Evolutionary conservation across 1,140 invertebrate genomes (phyloP), one percentile per base, ranked within the genome.

Genomic region (Vanessa atalanta): DNA sequence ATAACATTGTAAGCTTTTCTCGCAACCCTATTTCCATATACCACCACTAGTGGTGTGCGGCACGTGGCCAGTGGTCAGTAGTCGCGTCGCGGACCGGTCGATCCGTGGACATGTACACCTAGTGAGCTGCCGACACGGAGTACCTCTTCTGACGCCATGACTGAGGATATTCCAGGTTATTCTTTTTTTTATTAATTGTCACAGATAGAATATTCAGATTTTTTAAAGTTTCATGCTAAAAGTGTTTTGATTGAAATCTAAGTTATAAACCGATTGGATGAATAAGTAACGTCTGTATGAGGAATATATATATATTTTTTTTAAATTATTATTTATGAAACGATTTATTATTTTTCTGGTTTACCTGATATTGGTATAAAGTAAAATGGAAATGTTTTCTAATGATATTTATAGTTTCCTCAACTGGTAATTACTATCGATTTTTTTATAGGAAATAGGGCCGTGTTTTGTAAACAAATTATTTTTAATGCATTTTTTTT

Each of bases 131-230:
- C 70, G 65, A 76, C 37, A 57, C 53, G 50, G 50, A 53, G 51
- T 23, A 57, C 20, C 20, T 9, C 53, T 74, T 20, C 69, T 53
- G 63, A 69, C 82, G 75, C 80, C 85, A 90, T 89, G 88, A 84
- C 87, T 43, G 89, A 91, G 75, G 89, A 91, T 73, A 91, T 91
- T 82, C 89, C 89, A 87, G 89, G 89, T 91, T 77, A 75, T 84
- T 84, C 65, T 31, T 71, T 79, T 77, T 79, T 79, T 70, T 69
- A 82, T 78, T 64, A 47, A 57, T 16, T 37, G 60, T 9, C 23
- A 51, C 50, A n/a, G 37, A 60, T 57, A 26, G 43, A 47, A 48
- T 16, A 23, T n/a, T 61, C 43, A 15, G 16, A 13, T 57, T 23
- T 61, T 43, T 61, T 37, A 43, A 43, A 15, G 7, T 61, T 61